These are phyloP conservation scores for Alauda arvensis DNA, from an alignment of 2,797 vertebrate genomes.

Conservation along the genomic window DNA sequence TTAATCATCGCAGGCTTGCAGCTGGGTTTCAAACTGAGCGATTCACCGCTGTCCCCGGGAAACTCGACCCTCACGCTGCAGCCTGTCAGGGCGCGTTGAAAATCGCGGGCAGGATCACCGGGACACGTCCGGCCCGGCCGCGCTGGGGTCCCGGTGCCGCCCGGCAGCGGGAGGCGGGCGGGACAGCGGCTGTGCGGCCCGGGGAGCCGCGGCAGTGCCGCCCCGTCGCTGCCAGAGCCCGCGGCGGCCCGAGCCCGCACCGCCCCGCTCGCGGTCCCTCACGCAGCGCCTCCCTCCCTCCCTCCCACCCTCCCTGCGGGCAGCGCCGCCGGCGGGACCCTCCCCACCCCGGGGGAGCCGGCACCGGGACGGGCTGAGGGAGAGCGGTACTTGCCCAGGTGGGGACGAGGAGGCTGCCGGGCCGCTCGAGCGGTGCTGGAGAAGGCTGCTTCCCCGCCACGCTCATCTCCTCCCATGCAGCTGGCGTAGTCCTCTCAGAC, in stretches of 20 bases:
- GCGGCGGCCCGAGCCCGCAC: background rate
- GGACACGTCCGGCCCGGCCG: background rate
- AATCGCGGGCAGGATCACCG: background rate
- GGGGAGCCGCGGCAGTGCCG: background rate
- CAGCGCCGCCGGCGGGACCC: background rate
- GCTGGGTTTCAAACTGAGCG: background rate
- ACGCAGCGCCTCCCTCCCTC: background rate
- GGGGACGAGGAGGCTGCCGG: constrained; percentile 81
- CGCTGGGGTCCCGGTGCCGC: background rate
- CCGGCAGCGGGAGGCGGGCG: background rate
- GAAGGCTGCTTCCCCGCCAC: constrained; percentile 78
- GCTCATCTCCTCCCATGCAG: constrained; percentile 89
- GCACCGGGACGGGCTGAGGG: background rate
- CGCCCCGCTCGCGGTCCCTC: background rate
- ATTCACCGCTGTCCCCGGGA: background rate
- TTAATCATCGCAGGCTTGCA: too few relatives aligned
- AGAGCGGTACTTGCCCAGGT: constrained; percentile 79
- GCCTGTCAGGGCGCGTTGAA: background rate
- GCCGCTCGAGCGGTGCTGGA: constrained; percentile 79
- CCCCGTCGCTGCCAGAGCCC: background rate
- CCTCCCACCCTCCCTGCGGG: background rate
- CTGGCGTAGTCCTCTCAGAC: constrained; percentile 55
- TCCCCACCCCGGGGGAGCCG: background rate
- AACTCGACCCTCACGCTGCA: background rate
- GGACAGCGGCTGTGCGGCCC: background rate